A percentile compares a stretch with the other conserved stretches of the same genome.
Conservation (phyloP, 37 sponge, comb jelly and placozoan genomes). For the Beroe ovata region DNA sequence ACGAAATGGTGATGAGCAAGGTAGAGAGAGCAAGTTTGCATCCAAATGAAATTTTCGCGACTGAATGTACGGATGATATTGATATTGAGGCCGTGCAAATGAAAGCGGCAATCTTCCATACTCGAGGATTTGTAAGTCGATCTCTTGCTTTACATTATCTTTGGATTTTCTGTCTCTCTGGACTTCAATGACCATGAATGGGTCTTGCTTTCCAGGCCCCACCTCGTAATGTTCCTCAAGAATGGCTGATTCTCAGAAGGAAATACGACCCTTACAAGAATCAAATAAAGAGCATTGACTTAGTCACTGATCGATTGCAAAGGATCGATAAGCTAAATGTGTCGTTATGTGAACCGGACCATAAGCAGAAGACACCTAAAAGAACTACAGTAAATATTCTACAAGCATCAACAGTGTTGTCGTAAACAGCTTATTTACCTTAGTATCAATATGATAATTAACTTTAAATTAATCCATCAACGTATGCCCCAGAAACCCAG, state of each 20-base stretch:
- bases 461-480: not conserved
- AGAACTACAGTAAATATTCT: too few relatives aligned
- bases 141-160: too few relatives aligned
- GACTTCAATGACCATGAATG: too few relatives aligned
- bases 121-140: conserved; percentile 41
- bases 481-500: not conserved
- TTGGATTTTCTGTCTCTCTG: too few relatives aligned
- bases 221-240: not conserved
- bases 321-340: not conserved
- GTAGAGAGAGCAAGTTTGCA: conserved; percentile 6
- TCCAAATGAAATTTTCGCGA: conserved; percentile 18
- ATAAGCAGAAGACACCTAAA: too few relatives aligned
- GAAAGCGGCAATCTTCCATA: conserved; percentile 47
- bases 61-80: not conserved
- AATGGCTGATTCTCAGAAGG: conserved; percentile 41
- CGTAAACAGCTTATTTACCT: too few relatives aligned
- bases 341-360: not conserved
- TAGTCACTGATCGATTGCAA: not conserved
- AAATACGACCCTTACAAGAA: conserved; percentile 55
- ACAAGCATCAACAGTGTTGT: too few relatives aligned
- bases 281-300: not conserved
- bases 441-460: not conserved
- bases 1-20: conserved; percentile 13
- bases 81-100: conserved; percentile 24
- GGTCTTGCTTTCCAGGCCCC: conserved; percentile 35